Evolutionary conservation across 1,140 invertebrate genomes (phyloP).

Genomic region (Magallana angulata): DNA sequence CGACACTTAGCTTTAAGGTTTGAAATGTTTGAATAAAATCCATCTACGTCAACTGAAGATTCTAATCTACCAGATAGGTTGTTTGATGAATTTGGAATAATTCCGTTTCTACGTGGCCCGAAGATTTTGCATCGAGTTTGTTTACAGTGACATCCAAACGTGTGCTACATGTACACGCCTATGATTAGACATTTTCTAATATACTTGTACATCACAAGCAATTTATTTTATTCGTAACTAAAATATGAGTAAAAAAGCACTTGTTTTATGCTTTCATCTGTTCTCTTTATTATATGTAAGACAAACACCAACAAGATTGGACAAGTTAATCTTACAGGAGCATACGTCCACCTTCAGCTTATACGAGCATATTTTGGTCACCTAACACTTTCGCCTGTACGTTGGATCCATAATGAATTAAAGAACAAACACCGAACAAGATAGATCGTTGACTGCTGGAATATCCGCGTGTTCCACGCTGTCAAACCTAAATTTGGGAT

Average conservation of each 20-base stretch:
- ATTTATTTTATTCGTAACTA: not conserved
- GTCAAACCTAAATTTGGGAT: not conserved
- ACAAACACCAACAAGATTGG: not conserved
- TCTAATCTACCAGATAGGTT: not conserved
- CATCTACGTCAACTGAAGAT: no score
- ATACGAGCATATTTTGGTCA: not conserved
- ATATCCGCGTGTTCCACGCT: not conserved
- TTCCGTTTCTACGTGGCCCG: constrained; percentile 7
- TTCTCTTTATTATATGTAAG: not conserved
- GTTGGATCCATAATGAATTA: not conserved
- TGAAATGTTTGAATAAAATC: no score
- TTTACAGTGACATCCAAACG: not conserved
- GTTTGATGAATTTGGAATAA: not conserved
- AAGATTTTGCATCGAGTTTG: not conserved
- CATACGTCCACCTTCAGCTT: not conserved
- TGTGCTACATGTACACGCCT: not conserved
- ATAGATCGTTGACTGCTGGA: not conserved
- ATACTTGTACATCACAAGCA: not conserved
- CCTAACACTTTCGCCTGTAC: not conserved
- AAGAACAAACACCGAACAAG: not conserved
- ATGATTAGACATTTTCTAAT: not conserved
- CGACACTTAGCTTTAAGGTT: no score
- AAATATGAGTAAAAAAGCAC: not conserved
- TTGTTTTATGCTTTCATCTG: not conserved
- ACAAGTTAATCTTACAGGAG: not conserved